These are phyloP conservation scores for Neolamprologus caudopunctatus DNA, from an alignment of 2,113 vertebrate genomes.

Conservation along the genomic window DNA sequence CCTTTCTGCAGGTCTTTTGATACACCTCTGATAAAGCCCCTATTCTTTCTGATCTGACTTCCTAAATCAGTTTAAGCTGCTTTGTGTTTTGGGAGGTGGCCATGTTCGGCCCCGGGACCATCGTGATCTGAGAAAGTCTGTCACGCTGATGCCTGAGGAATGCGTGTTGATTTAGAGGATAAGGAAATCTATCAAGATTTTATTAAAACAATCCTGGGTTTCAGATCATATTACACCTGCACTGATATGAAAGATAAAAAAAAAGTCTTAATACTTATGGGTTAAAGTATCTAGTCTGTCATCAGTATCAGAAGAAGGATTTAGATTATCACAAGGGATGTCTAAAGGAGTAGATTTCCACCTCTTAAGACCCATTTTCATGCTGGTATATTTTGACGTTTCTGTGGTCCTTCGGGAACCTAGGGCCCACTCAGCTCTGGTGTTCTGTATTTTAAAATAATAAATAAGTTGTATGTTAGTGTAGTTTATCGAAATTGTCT, in stretches of 20 bases:
- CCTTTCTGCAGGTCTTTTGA: constrained; percentile 1
- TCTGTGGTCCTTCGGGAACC: background rate
- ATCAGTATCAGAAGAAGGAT: background rate
- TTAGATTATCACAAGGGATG: background rate
- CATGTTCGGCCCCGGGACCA: background rate
- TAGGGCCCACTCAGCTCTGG: background rate
- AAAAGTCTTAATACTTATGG: background rate
- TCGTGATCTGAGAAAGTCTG: background rate
- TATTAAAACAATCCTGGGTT: background rate
- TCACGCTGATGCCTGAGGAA: constrained; percentile 28
- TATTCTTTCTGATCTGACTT: constrained; percentile 3
- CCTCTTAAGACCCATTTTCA: background rate
- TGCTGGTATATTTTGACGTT: background rate
- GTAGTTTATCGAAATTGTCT: background rate
- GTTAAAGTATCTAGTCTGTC: constrained; percentile 8
- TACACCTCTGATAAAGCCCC: background rate
- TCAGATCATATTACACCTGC: constrained; percentile 5
- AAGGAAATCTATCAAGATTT: constrained; percentile 23
- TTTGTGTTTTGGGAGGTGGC: background rate
- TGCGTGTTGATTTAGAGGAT: background rate
- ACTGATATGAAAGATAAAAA: background rate
- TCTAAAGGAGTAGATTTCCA: background rate
- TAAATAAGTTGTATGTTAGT: background rate
- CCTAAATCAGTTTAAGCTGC: constrained; percentile 1
- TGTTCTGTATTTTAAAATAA: background rate